phyloP scores from a whole-genome alignment of 2,888 invertebrate genomes.

The Nebria brevicollis region DNA sequence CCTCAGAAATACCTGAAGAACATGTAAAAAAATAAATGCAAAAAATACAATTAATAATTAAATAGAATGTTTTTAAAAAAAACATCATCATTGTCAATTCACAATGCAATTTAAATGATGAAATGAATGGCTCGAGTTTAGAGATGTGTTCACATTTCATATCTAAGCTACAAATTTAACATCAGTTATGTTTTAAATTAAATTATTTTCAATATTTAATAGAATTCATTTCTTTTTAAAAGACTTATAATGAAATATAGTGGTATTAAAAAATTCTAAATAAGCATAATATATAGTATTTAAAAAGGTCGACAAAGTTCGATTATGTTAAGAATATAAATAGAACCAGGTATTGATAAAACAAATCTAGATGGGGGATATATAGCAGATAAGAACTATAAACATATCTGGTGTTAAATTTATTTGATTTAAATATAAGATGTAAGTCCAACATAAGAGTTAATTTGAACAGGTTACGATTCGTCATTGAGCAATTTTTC shows the following conservation, averaged over 20 bases:
- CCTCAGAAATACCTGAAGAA: slow-evolving; percentile 59
- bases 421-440: neutral
- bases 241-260: too few relatives aligned
- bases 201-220: too few relatives aligned
- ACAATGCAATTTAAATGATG: neutral
- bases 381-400: neutral
- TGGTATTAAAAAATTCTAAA: too few relatives aligned
- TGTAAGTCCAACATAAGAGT: neutral
- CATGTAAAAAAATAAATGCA: slow-evolving; percentile 49
- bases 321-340: too few relatives aligned
- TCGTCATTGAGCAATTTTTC: slow-evolving; percentile 51
- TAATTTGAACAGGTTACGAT: neutral
- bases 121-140: neutral
- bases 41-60: slow-evolving; percentile 42
- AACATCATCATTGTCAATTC: neutral
- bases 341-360: neutral
- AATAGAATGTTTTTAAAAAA: slow-evolving; percentile 16
- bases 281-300: too few relatives aligned
- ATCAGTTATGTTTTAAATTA: neutral
- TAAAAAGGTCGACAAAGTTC: too few relatives aligned
- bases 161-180: neutral
- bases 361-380: neutral
- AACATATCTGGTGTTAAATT: neutral
- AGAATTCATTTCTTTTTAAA: too few relatives aligned
- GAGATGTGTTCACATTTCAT: neutral